Evolutionary conservation across 2,888 invertebrate species (phyloP).

Genomic region (Apamea epomidion): DNA sequence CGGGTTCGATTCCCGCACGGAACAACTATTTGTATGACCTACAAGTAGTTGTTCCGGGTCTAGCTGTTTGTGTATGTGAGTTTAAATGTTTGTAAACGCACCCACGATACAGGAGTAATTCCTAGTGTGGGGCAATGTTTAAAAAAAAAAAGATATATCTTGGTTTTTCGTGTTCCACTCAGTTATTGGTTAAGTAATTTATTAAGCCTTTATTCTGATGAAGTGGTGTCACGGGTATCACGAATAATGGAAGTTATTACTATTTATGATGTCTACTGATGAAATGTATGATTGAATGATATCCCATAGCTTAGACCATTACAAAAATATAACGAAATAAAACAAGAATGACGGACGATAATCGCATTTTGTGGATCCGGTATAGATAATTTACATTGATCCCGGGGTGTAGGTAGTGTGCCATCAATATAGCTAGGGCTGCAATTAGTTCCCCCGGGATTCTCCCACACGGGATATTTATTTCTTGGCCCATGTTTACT

Average conservation of each 20-base stretch:
- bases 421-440: constrained; percentile 88
- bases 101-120: too few relatives aligned
- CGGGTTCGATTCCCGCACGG: too few relatives aligned
- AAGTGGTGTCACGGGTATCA: neutral
- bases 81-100: too few relatives aligned
- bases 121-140: too few relatives aligned
- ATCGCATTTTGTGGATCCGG: constrained; percentile 80
- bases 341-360: constrained; percentile 78
- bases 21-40: too few relatives aligned
- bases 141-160: too few relatives aligned
- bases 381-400: constrained; percentile 87
- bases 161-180: neutral
- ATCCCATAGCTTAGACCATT: neutral
- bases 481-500: constrained; percentile 82
- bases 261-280: constrained; percentile 1
- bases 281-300: neutral
- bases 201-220: neutral
- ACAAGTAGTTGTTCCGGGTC: too few relatives aligned
- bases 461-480: constrained; percentile 83
- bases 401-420: constrained; percentile 78
- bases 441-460: constrained; percentile 87
- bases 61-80: too few relatives aligned
- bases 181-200: neutral
- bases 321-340: constrained; percentile 68
- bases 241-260: too few relatives aligned